phyloP scores from a whole-genome alignment of 2,888 invertebrate genomes.

The Cheilosia urbana region DNA sequence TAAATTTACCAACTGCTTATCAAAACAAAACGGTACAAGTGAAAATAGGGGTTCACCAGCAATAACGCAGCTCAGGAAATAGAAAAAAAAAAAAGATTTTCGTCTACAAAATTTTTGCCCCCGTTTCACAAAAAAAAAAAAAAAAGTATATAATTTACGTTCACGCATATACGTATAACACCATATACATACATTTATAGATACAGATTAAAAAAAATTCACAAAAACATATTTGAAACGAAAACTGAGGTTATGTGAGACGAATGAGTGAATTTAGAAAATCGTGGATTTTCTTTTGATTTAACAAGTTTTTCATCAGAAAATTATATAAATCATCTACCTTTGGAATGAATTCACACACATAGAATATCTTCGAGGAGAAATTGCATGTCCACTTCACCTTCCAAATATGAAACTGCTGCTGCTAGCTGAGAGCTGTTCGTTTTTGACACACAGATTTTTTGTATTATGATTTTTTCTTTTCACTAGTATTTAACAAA shows the following conservation, averaged over 20 bases:
- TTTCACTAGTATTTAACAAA: slow-evolving; percentile 58
- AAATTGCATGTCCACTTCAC: slow-evolving; percentile 20
- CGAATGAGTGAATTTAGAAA: slow-evolving; percentile 56
- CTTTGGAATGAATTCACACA: slow-evolving; percentile 60
- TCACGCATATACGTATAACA: slow-evolving; percentile 47
- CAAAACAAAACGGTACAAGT: slow-evolving; percentile 15
- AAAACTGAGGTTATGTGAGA: slow-evolving; percentile 70
- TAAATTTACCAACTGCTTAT: slow-evolving; percentile 45
- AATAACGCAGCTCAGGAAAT: not conserved
- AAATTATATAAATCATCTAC: slow-evolving; percentile 67
- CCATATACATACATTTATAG: slow-evolving; percentile 25
- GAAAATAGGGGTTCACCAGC: not conserved
- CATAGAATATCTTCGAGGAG: slow-evolving; percentile 22
- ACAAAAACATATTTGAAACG: slow-evolving; percentile 72
- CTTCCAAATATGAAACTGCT: slow-evolving; percentile 44
- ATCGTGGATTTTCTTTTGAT: slow-evolving; percentile 36
- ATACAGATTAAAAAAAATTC: slow-evolving; percentile 48
- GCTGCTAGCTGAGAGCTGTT: slow-evolving; percentile 26
- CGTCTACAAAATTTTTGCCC: slow-evolving; percentile 46
- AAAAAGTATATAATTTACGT: slow-evolving; percentile 31
- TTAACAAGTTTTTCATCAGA: slow-evolving; percentile 26
- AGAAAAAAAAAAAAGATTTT: slow-evolving; percentile 10
- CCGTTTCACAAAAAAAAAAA: slow-evolving; percentile 51
- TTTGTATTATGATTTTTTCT: slow-evolving; percentile 36
- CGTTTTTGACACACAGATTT: slow-evolving; percentile 45